Evolutionary conservation across 1,140 invertebrate genomes (phyloP), one percentile per base, ranked within the genome.

Genomic region (Onthophagus taurus): DNA sequence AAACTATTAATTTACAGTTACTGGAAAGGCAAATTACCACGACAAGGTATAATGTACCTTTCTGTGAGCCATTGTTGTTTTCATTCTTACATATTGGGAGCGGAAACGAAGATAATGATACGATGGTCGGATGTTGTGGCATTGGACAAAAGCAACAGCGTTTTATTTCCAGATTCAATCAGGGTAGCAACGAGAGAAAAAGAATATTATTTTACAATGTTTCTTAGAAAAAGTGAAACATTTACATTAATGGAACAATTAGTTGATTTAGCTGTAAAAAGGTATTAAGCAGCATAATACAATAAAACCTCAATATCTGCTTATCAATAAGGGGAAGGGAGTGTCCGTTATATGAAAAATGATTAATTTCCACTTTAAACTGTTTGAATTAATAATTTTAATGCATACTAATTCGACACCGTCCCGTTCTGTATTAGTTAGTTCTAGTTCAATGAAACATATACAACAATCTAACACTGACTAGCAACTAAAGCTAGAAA

Each of bases 61-160:
- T 95, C 92, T 35, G 80, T 98, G 31, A 91, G 94, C 61, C 89
- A 96, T 64, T 73, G 96, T 57, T 96, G 90, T 61, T 99, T 98
- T 68, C 89, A 97, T 67, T 89, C 92, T 4, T 94, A 90, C 57
- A 83, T 97, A 57, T 76, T 97, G 61, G 90, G 92, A 12, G 82
- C 80, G 46, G 89, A 96, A 64, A 89, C 85, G 5, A 89, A 89
- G 59, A 70, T 97, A 14, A 80, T 86, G 45, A 77, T 97, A 31
- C 72, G 90, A 59, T 86, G 87, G 87, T 79, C 82, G 42, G 83
- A 88, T 53, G 79, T 89, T 14, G 78, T 74, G 0, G 77, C 76
- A 53, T 65, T 92, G 7, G 76, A 77, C 20, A 84, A 81, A 66
- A 85, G 75, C 9, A 85, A 82, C 62, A 81, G 81, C 49, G 55